Evolutionary conservation across 2,113 vertebrate genomes (phyloP).

Genomic region (Bombycilla garrulus): DNA sequence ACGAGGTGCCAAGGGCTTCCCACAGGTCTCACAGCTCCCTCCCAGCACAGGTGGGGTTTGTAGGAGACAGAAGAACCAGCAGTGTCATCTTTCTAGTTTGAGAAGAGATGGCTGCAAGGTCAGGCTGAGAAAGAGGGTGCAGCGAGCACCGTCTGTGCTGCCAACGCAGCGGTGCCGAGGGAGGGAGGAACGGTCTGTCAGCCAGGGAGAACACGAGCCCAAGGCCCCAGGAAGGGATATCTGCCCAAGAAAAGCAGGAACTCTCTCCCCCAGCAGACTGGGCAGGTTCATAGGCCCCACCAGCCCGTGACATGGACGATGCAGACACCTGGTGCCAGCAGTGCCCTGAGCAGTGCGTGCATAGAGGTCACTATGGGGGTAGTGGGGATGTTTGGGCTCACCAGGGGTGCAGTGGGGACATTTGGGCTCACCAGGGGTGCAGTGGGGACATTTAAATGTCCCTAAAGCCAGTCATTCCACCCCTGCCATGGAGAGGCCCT

Average conservation of each 20-base stretch:
- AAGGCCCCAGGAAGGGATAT: neutral
- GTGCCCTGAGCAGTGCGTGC: fast-evolving
- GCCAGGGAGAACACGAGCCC: neutral
- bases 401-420: neutral
- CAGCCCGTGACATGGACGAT: fast-evolving
- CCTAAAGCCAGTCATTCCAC: neutral
- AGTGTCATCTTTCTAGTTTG: neutral
- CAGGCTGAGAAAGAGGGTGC: neutral
- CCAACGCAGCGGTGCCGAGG: fast-evolving
- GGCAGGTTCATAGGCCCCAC: neutral
- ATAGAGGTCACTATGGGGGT: neutral
- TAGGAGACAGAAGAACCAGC: neutral
- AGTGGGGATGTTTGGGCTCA: neutral
- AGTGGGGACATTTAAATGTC: fast-evolving
- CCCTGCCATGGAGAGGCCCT: fast-evolving
- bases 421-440: neutral
- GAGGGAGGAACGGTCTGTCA: neutral
- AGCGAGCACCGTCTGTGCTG: neutral
- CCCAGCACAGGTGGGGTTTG: neutral
- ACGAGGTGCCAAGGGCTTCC: neutral
- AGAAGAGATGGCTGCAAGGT: neutral
- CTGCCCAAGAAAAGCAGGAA: neutral
- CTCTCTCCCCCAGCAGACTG: neutral
- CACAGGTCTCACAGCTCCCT: neutral
- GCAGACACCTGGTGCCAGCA: neutral